Conservation (phyloP, 2,113 vertebrate species). For the Glaucidium brasilianum region DNA sequence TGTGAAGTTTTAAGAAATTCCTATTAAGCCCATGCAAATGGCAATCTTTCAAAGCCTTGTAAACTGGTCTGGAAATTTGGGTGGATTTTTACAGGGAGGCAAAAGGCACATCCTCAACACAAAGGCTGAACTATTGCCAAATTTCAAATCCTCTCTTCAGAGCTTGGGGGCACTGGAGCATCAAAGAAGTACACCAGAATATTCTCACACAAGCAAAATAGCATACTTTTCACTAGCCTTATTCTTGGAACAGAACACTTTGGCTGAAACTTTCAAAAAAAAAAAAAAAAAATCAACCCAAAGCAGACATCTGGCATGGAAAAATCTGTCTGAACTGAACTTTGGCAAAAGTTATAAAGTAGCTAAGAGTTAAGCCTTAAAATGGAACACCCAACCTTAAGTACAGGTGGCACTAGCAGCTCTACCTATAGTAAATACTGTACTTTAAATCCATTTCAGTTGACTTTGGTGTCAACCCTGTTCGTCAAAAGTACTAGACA, state of each 20-base stretch:
- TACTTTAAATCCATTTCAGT: neutral
- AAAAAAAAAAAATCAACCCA: neutral
- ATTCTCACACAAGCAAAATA: slow-evolving; percentile 55
- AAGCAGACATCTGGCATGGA: slow-evolving; percentile 13
- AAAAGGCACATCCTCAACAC: slow-evolving; percentile 53
- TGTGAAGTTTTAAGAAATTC: slow-evolving; percentile 60
- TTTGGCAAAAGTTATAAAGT: neutral
- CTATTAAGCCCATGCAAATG: slow-evolving; percentile 53
- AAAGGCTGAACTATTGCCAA: slow-evolving; percentile 60
- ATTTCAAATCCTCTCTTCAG: slow-evolving; percentile 50
- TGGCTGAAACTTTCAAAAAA: neutral
- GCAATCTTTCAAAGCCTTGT: slow-evolving; percentile 62
- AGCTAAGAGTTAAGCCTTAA: neutral
- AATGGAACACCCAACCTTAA: neutral
- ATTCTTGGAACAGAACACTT: slow-evolving; percentile 36
- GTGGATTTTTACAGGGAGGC: slow-evolving; percentile 57
- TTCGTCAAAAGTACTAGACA: neutral
- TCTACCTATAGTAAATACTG: neutral
- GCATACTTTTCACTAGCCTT: slow-evolving; percentile 35
- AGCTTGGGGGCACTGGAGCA: slow-evolving; percentile 60
- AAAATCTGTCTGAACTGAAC: neutral
- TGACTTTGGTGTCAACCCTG: neutral
- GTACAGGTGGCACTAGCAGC: neutral
- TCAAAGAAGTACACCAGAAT: slow-evolving; percentile 44
- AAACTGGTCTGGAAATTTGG: slow-evolving; percentile 55